phyloP scores from a whole-genome alignment of 2,888 invertebrate genomes.

The Tribolium freemani region DNA sequence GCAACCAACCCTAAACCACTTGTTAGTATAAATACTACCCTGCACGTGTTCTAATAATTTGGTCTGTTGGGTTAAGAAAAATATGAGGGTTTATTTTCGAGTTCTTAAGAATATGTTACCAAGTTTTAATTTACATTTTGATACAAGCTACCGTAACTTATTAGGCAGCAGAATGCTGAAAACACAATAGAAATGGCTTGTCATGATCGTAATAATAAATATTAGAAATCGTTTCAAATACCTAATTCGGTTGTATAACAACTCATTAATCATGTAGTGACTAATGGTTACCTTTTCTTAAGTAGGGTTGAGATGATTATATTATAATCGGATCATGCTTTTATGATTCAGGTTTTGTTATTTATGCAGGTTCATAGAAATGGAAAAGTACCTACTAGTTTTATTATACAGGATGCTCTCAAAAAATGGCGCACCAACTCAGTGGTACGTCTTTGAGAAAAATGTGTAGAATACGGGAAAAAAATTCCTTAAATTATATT shows the following conservation, averaged over 20 bases:
- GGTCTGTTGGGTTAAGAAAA: conserved; percentile 41
- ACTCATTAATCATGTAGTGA: conserved; percentile 43
- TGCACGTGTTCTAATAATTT: conserved; percentile 58
- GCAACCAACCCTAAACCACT: conserved; percentile 51
- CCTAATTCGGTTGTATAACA: conserved; percentile 42
- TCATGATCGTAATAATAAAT: background rate
- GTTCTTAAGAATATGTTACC: background rate
- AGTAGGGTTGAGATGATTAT: conserved; percentile 40
- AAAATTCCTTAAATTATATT: no score
- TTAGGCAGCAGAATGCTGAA: background rate
- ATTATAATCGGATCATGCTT: conserved; percentile 42
- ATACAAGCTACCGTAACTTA: background rate
- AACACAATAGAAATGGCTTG: background rate
- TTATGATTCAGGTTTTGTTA: conserved; percentile 16
- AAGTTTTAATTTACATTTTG: background rate
- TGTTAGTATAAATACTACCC: conserved; percentile 49
- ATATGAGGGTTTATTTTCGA: background rate
- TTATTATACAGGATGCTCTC: no score
- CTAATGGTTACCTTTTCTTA: conserved; percentile 40
- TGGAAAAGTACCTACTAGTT: no score
- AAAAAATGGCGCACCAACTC: no score
- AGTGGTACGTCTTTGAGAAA: no score
- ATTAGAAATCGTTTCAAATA: conserved; percentile 4
- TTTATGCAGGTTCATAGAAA: conserved; percentile 1
- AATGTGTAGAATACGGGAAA: no score